Base-by-base conservation (phyloP, 2,797 vertebrate species). In the Melanotaenia maccullochi region DNA sequence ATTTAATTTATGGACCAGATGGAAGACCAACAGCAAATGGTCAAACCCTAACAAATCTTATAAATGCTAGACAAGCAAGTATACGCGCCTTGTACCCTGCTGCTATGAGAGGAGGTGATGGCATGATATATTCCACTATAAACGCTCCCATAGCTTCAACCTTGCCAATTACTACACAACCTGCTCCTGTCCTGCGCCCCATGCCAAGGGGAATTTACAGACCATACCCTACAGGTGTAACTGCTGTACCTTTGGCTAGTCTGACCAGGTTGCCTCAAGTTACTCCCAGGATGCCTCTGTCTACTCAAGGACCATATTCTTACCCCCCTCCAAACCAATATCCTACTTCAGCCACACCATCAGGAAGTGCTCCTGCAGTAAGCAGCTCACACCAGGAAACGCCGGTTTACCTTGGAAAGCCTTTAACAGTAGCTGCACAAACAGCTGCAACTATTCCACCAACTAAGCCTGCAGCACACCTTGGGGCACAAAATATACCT, bases 121-220 rank as follows among this genome's bases (percentile, higher is more conserved):
- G 98, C 75, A 99, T 99, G 97, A 99, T 98, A 91, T 99, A 99
- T 88, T 99, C 98, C 30, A 99, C 98, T 60, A 99, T 99, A 83
- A 99, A 98, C 72, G 97, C 97, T 5, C 98, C 98, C 7, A 99
- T 99, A 6, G 97, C 97, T 49, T 99, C 98, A 73, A 99, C 98
- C 0, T 96, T 99, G 90, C 98, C 98, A 92, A 99, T 99, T 90
- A 99, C 98, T 83, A 99, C 98, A 30, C 98, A 99, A 87, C 98
- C 98, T 0, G 93, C 95, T 38, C 95, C 98, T 0, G 97, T 97
- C 40, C 69, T 98, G 62, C 94, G 93, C 64, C 96, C 97, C 65
- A 95, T 97, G 94, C 93, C 97, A 68, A 95, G 96, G 61, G 95
- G 95, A 87, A 90, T 97, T 49, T 99, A 97, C 65, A 95, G 97